These are phyloP conservation scores for Mylabris sibirica DNA, from an alignment of 2,888 invertebrate genomes.

Conservation along the genomic window DNA sequence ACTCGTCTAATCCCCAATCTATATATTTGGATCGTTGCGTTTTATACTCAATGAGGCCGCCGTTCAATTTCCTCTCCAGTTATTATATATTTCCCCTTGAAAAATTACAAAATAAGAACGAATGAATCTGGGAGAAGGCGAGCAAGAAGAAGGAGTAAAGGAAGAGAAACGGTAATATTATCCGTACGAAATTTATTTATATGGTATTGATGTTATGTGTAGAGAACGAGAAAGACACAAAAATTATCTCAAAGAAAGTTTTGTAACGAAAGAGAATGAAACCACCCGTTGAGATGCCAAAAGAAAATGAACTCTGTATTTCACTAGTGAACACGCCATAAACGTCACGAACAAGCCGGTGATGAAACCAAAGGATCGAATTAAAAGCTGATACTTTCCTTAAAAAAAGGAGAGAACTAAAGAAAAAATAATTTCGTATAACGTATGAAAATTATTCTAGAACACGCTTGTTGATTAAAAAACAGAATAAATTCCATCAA, in stretches of 20 bases:
- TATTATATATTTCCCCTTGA: constrained; percentile 28
- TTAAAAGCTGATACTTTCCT: constrained; percentile 34
- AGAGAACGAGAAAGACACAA: not conserved
- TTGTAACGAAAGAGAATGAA: constrained; percentile 19
- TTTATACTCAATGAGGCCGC: constrained; percentile 29
- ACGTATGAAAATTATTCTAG: not conserved
- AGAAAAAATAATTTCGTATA: not conserved
- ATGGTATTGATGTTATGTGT: not conserved
- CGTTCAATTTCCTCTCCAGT: constrained; percentile 34
- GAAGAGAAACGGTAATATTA: not conserved
- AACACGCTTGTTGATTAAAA: not conserved
- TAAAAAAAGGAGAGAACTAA: not conserved
- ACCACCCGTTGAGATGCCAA: constrained; percentile 37
- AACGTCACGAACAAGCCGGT: constrained; percentile 38
- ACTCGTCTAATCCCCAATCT: constrained; percentile 30
- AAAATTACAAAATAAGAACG: constrained; percentile 25
- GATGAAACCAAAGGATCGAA: constrained; percentile 42
- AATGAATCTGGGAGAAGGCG: not conserved
- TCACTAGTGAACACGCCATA: constrained; percentile 42
- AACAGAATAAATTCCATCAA: not conserved
- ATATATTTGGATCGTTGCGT: constrained; percentile 31
- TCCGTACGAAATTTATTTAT: not conserved
- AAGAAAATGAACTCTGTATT: constrained; percentile 44
- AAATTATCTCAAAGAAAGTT: constrained; percentile 14
- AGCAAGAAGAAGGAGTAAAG: not conserved